Conservation (phyloP, 1,140 invertebrate species). For the Meloidogyne floridensis region DNA sequence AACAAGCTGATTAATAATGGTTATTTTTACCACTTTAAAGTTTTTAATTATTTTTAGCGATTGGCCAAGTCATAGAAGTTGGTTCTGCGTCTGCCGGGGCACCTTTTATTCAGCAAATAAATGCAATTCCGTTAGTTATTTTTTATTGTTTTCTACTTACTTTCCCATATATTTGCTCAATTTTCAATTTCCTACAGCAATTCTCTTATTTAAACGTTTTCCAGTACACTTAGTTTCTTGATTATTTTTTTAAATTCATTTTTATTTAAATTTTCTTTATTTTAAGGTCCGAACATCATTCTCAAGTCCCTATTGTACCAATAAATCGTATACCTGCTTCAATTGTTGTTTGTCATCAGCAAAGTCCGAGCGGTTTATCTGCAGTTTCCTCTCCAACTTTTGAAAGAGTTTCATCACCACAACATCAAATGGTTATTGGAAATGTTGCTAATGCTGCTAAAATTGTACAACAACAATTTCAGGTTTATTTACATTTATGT, state of each 20-base stretch:
- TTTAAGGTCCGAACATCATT: not conserved
- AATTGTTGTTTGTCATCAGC: slow-evolving; percentile 5
- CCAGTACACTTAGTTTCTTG: too few species aligned
- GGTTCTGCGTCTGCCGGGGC: not conserved
- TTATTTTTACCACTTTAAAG: not conserved
- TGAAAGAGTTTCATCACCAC: not conserved
- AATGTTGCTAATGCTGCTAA: not conserved
- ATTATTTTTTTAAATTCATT: not conserved
- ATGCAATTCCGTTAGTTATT: not conserved
- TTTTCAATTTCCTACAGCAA: too few species aligned
- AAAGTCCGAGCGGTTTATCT: not conserved
- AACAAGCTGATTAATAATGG: slow-evolving; percentile 30
- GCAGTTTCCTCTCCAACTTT: not conserved
- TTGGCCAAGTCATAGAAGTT: slow-evolving; percentile 2
- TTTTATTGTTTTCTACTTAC: too few species aligned
- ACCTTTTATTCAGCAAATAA: slow-evolving; percentile 7
- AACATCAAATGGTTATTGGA: not conserved
- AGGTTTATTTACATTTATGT: not conserved
- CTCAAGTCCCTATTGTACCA: not conserved
- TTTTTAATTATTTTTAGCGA: not conserved
- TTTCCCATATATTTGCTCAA: too few species aligned
- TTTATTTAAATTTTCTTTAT: too few species aligned
- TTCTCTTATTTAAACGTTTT: too few species aligned
- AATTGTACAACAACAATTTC: slow-evolving; percentile 14
- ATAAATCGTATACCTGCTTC: not conserved